Conservation (phyloP, 2,888 invertebrate species). For the Crocallis elinguaria region DNA sequence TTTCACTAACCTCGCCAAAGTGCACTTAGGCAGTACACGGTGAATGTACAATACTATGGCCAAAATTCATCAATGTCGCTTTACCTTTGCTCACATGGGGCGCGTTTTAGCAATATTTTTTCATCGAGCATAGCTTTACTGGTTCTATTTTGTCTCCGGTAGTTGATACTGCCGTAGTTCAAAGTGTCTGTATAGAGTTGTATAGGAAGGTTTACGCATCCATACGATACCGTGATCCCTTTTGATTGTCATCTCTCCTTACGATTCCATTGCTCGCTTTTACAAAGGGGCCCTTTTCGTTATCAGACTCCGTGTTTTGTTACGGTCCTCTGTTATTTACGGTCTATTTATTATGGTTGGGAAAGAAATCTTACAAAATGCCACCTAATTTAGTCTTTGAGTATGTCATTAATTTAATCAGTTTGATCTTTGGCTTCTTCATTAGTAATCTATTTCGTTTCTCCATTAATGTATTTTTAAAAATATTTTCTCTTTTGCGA, state of each 20-base stretch:
- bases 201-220: slow-evolving; percentile 24
- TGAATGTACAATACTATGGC: slow-evolving; percentile 31
- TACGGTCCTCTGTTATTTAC: slow-evolving; percentile 39
- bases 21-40: slow-evolving; percentile 34
- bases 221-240: slow-evolving; percentile 42
- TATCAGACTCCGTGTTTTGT: slow-evolving; percentile 41
- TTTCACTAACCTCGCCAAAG: slow-evolving; percentile 34
- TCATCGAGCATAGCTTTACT: not conserved
- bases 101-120: not conserved
- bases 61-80: slow-evolving; percentile 41
- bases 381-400: slow-evolving; percentile 11
- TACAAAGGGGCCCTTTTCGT: slow-evolving; percentile 45
- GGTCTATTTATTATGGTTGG: slow-evolving; percentile 33
- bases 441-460: not conserved
- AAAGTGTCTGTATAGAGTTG: slow-evolving; percentile 4
- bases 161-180: not conserved
- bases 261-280: slow-evolving; percentile 46
- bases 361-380: slow-evolving; percentile 25
- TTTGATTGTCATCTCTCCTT: slow-evolving; percentile 48
- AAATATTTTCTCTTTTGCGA: not conserved
- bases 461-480: not conserved
- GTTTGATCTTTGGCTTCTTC: not conserved
- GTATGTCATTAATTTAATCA: slow-evolving; percentile 4
- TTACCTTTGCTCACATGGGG: not conserved
- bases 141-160: not conserved